Evolutionary conservation across 2,113 vertebrate genomes (phyloP), one percentile per base, ranked within the genome.

Genomic region (Pachypanchax playfairii): DNA sequence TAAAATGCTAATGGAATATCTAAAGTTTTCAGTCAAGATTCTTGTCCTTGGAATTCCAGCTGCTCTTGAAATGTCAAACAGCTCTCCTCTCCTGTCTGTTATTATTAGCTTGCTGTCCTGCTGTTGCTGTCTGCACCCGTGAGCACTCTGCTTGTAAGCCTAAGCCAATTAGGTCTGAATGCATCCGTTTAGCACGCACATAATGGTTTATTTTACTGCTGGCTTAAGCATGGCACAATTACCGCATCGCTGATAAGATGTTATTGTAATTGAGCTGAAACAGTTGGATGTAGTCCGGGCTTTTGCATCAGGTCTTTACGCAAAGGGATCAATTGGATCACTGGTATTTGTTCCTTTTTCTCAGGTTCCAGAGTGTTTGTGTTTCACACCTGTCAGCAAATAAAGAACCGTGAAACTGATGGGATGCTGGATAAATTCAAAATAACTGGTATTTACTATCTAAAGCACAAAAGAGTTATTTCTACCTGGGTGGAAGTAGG

Each of bases 111-210:
- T 8, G 28, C 24, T 48, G 59, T 50, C 42, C 67, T 61, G 74
- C 51, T 54, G 59, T 53, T 39, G 36, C 53, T 55, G 43, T 39
- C 35, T 29, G 54, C 55, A 48, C 41, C 5, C 7, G 39, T 51
- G 48, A 41, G 73, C 52, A 4, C 28, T 65, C 43, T 17, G 4
- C 52, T 28, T 52, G 26, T 82, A 77, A 83, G 68, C 68, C 73
- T 78, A 78, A 80, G 59, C 74, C 85, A 79, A 71, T 87, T 80
- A 80, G 65, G 1, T 44, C 52, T 64, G 20, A 63, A 52, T 53
- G 65, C 70, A 53, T 5, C 20, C 14, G 0, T 65, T 58, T 62
- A 64, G 57, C 74, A 65, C 36, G 43, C 20, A 28, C 47, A 63
- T 17, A 22, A 36, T 24, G 52, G 20, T 69, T 70, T 44, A 51